Evolutionary conservation across 2,113 vertebrate species (phyloP).

Genomic region (Erythrocercus mccallii): DNA sequence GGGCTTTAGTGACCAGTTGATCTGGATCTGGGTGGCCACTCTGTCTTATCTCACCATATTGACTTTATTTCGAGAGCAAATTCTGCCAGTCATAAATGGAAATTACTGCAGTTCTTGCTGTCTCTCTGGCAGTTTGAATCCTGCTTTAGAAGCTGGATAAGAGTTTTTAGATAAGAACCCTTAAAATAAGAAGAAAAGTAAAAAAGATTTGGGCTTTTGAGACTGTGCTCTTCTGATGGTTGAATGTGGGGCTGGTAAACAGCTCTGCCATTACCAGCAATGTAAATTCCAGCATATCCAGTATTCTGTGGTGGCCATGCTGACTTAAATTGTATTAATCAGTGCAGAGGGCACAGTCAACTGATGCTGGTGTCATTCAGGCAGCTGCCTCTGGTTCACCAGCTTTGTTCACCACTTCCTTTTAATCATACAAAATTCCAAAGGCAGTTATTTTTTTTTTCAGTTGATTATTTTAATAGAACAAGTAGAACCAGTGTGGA

Average conservation of each 20-base stretch:
- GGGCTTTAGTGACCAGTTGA: background rate
- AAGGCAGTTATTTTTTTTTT: background rate
- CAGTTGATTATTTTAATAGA: background rate
- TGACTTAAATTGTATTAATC: background rate
- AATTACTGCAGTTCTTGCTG: background rate
- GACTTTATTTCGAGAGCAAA: conserved; percentile 30
- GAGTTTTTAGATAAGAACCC: background rate
- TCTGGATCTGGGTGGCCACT: background rate
- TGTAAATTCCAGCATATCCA: background rate
- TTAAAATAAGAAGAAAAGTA: background rate
- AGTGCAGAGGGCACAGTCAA: background rate
- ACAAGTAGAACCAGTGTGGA: background rate
- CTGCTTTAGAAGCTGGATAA: background rate
- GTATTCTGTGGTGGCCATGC: background rate
- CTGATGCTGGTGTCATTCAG: background rate
- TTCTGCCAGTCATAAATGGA: conserved; percentile 22
- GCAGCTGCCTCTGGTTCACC: background rate
- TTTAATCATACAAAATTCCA: background rate
- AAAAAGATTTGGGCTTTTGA: background rate
- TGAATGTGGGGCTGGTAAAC: background rate
- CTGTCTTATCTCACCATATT: background rate
- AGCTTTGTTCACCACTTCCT: background rate
- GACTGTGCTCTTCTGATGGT: background rate
- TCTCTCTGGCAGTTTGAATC: background rate
- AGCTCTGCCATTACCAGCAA: background rate